Base-by-base conservation (phyloP, 2,797 vertebrate genomes). In the Acrocephalus scirpaceus region DNA sequence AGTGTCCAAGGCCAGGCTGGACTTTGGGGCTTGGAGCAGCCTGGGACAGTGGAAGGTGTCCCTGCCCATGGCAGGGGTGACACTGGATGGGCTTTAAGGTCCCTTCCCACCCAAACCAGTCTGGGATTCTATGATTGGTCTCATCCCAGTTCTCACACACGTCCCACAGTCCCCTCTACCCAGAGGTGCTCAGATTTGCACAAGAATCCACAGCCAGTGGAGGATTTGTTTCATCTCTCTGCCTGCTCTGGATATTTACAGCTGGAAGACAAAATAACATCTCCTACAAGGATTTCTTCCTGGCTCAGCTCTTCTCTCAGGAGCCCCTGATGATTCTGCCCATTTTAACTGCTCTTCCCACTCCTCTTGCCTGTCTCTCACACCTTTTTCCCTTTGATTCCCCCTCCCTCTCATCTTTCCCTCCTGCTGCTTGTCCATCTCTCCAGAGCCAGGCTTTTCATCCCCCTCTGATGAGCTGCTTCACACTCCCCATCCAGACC, bases 11-110 rank as follows among this genome's bases (percentile, higher is more conserved):
- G 34, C 53, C 76, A 48, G 62, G 53, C 0, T 67, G 76, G 62
- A 57, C 45, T 11, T 4, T 11, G 25, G 32, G 14, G 27, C 18
- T 78, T 27, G 62, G 48, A 38, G 27, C 67, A 45, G 2, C 29
- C 50, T 83, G 58, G 69, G 58, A 56, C 0, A 7, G 42, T 29
- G 58, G 69, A 0, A 83, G 25, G 16, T 36, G 36, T 30, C 38
- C 32, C 45, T 70, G 45, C 13, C 40, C 38, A 44, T 25, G 45
- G 36, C 16, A 50, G 50, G 27, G 9, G 15, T 82, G n/a, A 19
- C 0, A 26, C 4, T 36, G 38, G 17, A 1, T 45, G 34, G 5
- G 11, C 1, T 42, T 32, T 34, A 1, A 42, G 11, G 6, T 42
- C 21, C 16, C 17, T 44, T 50, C 32, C 25, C 0, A 22, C 53